Evolutionary conservation across 2,888 invertebrate species (phyloP).

Genomic region (Abrostola tripartita): DNA sequence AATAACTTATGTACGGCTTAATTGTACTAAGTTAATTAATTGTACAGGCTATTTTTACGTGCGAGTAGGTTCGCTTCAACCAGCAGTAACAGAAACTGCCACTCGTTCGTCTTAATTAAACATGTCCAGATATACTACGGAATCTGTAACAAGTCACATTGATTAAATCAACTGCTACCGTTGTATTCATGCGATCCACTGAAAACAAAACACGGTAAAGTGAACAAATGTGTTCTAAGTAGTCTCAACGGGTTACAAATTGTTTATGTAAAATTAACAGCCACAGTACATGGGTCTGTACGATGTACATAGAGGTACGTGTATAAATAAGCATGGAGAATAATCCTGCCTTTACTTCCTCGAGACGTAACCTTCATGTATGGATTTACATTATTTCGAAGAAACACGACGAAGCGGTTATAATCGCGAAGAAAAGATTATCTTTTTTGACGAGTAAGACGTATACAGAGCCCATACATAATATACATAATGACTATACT

Average conservation of each 20-base stretch:
- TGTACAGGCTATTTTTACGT: background rate
- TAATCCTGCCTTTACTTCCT: background rate
- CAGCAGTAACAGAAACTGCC: conserved; percentile 1
- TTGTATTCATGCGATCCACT: conserved; percentile 30
- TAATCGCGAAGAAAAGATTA: conserved; percentile 19
- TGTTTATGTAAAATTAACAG: conserved; percentile 62
- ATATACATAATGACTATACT: no score
- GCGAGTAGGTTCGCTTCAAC: background rate
- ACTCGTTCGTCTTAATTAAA: conserved; percentile 6
- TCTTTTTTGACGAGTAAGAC: background rate
- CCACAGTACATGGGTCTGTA: conserved; percentile 45
- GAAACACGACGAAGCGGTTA: conserved; percentile 1
- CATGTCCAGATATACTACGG: conserved; percentile 6
- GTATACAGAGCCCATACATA: no score
- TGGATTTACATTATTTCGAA: conserved; percentile 24
- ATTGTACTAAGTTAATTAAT: no score
- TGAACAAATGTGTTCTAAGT: conserved; percentile 64
- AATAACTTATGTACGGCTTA: no score
- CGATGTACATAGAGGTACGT: background rate
- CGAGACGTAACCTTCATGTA: conserved; percentile 22
- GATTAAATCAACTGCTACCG: conserved; percentile 18
- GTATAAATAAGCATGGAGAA: conserved; percentile 11
- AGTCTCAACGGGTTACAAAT: conserved; percentile 60
- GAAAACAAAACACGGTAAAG: conserved; percentile 52
- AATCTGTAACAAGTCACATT: conserved; percentile 12